These are phyloP conservation scores for Andricus curvator DNA, from an alignment of 2,888 invertebrate genomes.

Conservation along the genomic window DNA sequence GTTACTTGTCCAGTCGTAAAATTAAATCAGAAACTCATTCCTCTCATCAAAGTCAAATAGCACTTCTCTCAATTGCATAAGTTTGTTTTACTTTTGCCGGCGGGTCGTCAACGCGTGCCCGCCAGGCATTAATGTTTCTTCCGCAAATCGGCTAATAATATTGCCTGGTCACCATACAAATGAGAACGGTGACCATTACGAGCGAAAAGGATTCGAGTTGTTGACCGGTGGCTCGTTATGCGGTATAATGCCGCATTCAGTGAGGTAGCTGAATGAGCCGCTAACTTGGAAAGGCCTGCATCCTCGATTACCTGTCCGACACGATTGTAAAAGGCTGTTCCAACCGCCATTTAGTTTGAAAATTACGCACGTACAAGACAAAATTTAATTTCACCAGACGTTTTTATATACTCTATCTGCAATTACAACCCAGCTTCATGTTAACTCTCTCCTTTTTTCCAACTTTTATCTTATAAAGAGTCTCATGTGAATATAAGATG, in stretches of 20 bases:
- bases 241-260: conserved; percentile 1
- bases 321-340: conserved; percentile 34
- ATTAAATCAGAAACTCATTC: conserved; percentile 38
- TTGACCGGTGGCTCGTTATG: conserved; percentile 51
- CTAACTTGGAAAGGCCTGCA: conserved; percentile 36
- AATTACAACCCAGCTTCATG: conserved; percentile 35
- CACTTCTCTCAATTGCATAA: conserved; percentile 34
- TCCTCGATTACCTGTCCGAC: conserved; percentile 40
- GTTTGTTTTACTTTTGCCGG: conserved; percentile 34
- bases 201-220: conserved; percentile 47
- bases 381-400: conserved; percentile 38
- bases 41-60: conserved; percentile 33
- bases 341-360: conserved; percentile 35
- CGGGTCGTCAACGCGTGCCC: conserved; percentile 50
- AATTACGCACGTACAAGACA: conserved; percentile 34
- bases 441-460: conserved; percentile 2
- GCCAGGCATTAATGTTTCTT: conserved; percentile 50
- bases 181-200: conserved; percentile 53
- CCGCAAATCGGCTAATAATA: conserved; percentile 57
- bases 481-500: conserved; percentile 1
- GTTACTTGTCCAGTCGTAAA: conserved; percentile 25
- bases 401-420: conserved; percentile 33
- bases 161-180: conserved; percentile 51
- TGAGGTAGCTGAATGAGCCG: conserved; percentile 28
- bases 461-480: conserved; percentile 3